Percentiles rank a stretch among this genome's conserved stretches.
phyloP scores from a whole-genome alignment of 2,113 vertebrate genomes.

The Genyomyrus donnyi region DNA sequence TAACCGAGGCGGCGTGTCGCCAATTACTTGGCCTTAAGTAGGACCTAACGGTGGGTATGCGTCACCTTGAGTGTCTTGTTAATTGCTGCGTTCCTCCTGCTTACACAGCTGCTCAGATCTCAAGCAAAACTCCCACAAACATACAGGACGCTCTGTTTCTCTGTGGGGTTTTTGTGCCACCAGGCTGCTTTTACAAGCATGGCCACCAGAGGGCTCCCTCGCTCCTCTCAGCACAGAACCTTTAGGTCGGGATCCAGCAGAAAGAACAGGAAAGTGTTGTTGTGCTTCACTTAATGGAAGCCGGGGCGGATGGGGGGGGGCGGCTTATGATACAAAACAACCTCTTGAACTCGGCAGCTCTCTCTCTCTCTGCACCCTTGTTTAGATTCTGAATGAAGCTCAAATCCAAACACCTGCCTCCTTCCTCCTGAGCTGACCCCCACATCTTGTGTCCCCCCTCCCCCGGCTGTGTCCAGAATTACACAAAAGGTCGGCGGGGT shows the following conservation, averaged over 20 bases:
- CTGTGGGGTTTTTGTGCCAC: background rate
- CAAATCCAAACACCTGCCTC: constrained; percentile 7
- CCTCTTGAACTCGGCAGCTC: constrained; percentile 52
- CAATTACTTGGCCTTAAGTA: constrained; percentile 9
- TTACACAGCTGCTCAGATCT: constrained; percentile 3
- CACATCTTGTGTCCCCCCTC: background rate
- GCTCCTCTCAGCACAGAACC: constrained; percentile 8
- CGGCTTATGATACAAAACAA: constrained; percentile 14
- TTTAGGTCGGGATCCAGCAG: background rate
- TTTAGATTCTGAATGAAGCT: constrained; percentile 14
- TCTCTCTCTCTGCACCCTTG: constrained; percentile 6
- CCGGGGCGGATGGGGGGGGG: constrained; percentile 2
- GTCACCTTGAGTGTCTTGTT: constrained; percentile 10
- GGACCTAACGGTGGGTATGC: background rate
- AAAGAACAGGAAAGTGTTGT: constrained; percentile 5
- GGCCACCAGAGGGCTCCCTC: constrained; percentile 27
- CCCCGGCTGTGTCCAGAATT: background rate
- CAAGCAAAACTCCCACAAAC: background rate
- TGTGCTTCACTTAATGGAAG: constrained; percentile 1
- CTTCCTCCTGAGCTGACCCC: constrained; percentile 1
- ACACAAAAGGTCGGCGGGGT: background rate
- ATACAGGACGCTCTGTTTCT: background rate
- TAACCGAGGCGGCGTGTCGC: background rate
- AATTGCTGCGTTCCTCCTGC: background rate
- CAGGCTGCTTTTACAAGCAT: background rate